Conservation (phyloP, 1,140 invertebrate genomes). For the Gerris buenoi region DNA sequence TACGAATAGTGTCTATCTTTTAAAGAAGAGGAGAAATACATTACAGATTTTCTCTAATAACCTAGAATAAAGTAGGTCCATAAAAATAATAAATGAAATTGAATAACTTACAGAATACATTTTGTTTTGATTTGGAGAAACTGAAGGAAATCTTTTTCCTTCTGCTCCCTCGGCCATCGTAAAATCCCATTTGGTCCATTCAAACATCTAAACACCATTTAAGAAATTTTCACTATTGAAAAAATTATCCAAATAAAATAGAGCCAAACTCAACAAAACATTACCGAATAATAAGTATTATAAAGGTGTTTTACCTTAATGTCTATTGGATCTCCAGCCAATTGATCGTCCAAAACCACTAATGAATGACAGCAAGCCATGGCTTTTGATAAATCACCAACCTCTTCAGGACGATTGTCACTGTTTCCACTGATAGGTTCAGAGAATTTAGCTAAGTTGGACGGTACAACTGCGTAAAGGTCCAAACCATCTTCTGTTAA, state of each 20-base stretch:
- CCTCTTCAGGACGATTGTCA: conserved; percentile 28
- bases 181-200: not conserved
- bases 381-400: conserved; percentile 36
- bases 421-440: conserved; percentile 34
- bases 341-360: conserved; percentile 41
- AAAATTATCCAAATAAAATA: not conserved
- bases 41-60: too few species aligned
- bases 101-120: too few species aligned
- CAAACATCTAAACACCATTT: not conserved
- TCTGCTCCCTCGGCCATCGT: not conserved
- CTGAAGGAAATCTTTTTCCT: not conserved
- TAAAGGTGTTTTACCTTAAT: conserved; percentile 45
- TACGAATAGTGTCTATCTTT: too few species aligned
- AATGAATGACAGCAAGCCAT: conserved; percentile 84
- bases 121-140: too few species aligned
- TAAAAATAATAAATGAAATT: too few species aligned
- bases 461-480: conserved; percentile 64
- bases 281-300: not conserved
- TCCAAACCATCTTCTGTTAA: conserved; percentile 79
- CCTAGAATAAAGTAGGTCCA: too few species aligned
- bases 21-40: too few species aligned
- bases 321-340: conserved; percentile 85
- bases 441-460: conserved; percentile 26
- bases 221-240: too few species aligned
- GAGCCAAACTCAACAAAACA: not conserved